phyloP scores from a whole-genome alignment of 2,113 vertebrate genomes.

The Pluvialis apricaria region DNA sequence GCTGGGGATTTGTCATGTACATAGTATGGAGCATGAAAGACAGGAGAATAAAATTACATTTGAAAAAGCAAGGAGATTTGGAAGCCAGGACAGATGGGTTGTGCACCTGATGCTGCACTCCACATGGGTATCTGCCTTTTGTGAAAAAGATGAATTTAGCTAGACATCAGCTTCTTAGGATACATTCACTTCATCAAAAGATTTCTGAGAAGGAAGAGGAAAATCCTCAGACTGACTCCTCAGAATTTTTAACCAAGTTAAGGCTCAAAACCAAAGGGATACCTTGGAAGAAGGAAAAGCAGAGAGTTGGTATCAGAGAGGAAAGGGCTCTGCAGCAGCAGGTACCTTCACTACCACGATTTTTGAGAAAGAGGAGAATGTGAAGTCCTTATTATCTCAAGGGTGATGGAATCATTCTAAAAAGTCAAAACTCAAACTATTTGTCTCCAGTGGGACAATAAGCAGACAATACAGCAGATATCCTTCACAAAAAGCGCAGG shows the following conservation, averaged over 20 bases:
- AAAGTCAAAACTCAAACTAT: neutral
- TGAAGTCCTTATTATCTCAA: neutral
- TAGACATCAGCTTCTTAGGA: neutral
- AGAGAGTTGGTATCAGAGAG: neutral
- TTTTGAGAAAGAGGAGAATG: neutral
- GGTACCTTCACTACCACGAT: neutral
- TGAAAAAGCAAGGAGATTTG: neutral
- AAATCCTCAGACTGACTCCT: neutral
- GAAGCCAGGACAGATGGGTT: neutral
- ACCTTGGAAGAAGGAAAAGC: neutral
- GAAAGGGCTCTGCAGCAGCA: neutral
- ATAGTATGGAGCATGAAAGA: neutral
- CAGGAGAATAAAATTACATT: neutral
- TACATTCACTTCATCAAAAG: neutral
- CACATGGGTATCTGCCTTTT: neutral
- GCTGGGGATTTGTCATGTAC: neutral
- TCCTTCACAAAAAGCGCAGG: neutral
- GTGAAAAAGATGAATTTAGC: neutral
- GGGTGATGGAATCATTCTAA: neutral
- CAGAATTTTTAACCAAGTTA: neutral
- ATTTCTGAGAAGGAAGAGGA: neutral
- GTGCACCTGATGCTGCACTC: neutral
- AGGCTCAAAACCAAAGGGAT: neutral
- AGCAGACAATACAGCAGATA: neutral
- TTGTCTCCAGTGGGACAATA: neutral